phyloP scores from a whole-genome alignment of 2,888 invertebrate genomes.

The Stenolophus ochropezus region DNA sequence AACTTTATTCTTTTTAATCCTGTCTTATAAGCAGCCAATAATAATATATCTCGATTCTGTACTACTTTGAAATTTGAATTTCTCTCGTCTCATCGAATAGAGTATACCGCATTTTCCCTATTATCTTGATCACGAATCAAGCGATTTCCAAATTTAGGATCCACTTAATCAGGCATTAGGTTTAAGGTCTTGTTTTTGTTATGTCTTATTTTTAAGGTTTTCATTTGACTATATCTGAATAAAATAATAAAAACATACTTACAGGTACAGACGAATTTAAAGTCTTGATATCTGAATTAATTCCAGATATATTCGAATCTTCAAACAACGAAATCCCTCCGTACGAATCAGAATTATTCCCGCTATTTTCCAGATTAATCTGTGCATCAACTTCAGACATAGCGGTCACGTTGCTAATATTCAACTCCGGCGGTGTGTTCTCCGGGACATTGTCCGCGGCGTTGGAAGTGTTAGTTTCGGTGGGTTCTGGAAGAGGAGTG shows the following conservation, averaged over 20 bases:
- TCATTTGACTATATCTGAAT: too few relatives aligned
- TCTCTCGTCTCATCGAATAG: too few relatives aligned
- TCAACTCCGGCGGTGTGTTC: not conserved
- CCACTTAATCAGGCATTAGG: too few relatives aligned
- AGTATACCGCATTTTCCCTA: too few relatives aligned
- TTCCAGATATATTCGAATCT: constrained; percentile 28
- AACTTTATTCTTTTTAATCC: too few relatives aligned
- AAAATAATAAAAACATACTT: not conserved
- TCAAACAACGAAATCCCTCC: constrained; percentile 31
- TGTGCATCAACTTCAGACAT: constrained; percentile 24
- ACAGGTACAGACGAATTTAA: constrained; percentile 15
- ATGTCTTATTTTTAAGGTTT: too few relatives aligned
- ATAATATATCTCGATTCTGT: too few relatives aligned
- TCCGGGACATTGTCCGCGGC: not conserved
- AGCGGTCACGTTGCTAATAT: constrained; percentile 13
- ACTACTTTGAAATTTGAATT: too few relatives aligned
- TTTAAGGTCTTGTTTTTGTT: too few relatives aligned
- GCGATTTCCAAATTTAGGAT: too few relatives aligned
- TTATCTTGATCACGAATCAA: too few relatives aligned
- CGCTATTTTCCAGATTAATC: constrained; percentile 16
- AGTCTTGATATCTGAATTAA: constrained; percentile 35
- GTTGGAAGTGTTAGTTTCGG: not conserved
- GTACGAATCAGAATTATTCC: constrained; percentile 28
- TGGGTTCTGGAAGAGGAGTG: not conserved
- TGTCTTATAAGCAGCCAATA: too few relatives aligned